A percentile compares a stretch with the other conserved stretches of the same genome.
These are phyloP conservation scores for Panonychus citri DNA, from an alignment of 1,140 invertebrate genomes.

Conservation along the genomic window DNA sequence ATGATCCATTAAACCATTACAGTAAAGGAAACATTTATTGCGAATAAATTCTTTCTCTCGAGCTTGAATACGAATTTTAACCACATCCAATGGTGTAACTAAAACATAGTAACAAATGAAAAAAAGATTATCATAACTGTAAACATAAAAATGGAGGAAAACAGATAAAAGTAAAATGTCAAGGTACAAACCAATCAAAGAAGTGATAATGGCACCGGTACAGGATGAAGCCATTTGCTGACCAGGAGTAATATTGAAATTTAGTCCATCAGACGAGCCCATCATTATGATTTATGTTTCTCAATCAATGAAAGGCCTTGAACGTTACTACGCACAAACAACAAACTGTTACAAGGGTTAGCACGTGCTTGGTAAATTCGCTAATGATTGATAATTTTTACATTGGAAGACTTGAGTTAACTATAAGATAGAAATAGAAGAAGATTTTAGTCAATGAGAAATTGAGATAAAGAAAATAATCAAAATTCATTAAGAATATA, in stretches of 20 bases:
- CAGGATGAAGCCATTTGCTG: conserved; percentile 77
- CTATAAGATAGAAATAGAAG: too few species aligned
- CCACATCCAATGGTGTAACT: conserved; percentile 96
- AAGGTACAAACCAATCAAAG: conserved; percentile 44
- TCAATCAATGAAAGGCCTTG: too few species aligned
- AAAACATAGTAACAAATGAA: conserved; percentile 21
- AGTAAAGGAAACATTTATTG: conserved; percentile 84
- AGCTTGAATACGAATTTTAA: conserved; percentile 86
- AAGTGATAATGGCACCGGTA: conserved; percentile 65
- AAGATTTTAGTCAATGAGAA: too few species aligned
- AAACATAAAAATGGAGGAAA: not conserved
- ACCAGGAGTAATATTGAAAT: conserved; percentile 36
- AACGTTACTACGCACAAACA: not conserved
- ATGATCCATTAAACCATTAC: conserved; percentile 98
- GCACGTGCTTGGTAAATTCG: too few species aligned
- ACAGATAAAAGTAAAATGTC: too few species aligned
- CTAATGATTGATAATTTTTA: too few species aligned
- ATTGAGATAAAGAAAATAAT: too few species aligned
- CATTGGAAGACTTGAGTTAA: too few species aligned
- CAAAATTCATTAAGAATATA: too few species aligned
- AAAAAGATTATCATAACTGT: conserved; percentile 1
- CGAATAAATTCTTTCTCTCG: conserved; percentile 58
- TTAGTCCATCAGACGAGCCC: too few species aligned
- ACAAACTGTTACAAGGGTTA: too few species aligned
- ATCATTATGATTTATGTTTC: too few species aligned